Base-by-base conservation (phyloP, 2,888 invertebrate species). In the Eristalinus aeneus region DNA sequence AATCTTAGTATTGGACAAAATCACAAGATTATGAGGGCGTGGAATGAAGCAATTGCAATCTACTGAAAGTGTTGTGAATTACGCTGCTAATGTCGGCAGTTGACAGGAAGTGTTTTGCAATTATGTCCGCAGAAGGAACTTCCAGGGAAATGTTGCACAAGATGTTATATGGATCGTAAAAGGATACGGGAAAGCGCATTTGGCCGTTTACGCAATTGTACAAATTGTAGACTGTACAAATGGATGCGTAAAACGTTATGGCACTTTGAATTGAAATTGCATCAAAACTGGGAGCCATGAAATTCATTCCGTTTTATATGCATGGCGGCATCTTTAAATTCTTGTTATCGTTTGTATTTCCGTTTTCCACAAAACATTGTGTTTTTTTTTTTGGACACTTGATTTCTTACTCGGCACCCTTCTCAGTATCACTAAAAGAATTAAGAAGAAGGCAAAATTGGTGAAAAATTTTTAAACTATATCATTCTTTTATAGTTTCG, bases 1-100 rank as follows among this genome's bases (percentile, higher is more conserved):
- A 72, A 72, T 61, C 61, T 53, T 46, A 46, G 46, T 46, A 46
- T 46, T 46, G 46, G 46, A 46, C 46, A 46, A 46, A 46, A 46
- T 46, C 46, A 8, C 46, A 16, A 46, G 16, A 46, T 46, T 46
- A 16, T 46, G 12, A 16, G n/a, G n/a, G 16, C 12, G 16, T 46
- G 9, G 46, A 46, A 46, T 46, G 46, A 46, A 46, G 46, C 46
- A 16, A 46, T 46, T 16, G 16, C 46, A 16, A 16, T 46, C 1
- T 46, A 16, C 16, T n/a, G 46, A 46, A 46, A 46, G 46, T 46
- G 46, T 46, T 46, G 16, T 46, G 16, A 8, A 46, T 46, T 16
- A 8, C 46, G 46, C 1, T 16, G 16, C 16, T 46, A 16, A 46
- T 46, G 46, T 16, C 9, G 8, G 16, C 46, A 46, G 16, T 46